Evolutionary conservation across 2,888 invertebrate species (phyloP), one percentile per base, ranked within the genome.

Genomic region (Bugulina stolonifera): DNA sequence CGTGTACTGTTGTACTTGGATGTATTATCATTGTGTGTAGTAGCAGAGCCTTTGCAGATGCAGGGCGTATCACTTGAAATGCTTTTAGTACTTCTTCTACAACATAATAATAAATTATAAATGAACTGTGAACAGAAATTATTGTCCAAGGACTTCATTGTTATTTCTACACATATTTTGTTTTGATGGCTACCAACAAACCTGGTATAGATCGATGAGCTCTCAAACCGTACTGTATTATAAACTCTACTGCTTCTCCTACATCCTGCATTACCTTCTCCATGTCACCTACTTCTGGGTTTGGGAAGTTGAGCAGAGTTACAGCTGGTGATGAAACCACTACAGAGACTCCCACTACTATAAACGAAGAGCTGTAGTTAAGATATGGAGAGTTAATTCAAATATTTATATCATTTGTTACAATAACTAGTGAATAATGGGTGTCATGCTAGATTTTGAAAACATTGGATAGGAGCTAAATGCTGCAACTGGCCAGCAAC

Each of bases 241-340:
- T 64, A 32, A 64, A 64, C 34, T 27, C 64, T 18, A 64, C 64
- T 14, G 64, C 32, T n/a, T 64, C 64, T 32, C 29, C 64, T 32
- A 64, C 32, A 3, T 64, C 64, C 14, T 64, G 2, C 5, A 32
- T 34, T 64, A 64, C 27, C n/a, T 64, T 1, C 34, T 64, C 64
- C 64, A 64, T 64, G 32, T 32, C 32, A n/a, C 64, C 64, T 14
- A 64, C 64, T 14, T 14, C 32, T 14, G 27, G 25, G 32, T 64
- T 64, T 22, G 64, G 64, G 34, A 64, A 64, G 29, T 27, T 64
- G 29, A 64, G 22, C 32, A 64, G 14, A 2, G 27, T 64, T 10
- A 27, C 32, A 10, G 27, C 29, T 18, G 64, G 34, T 43, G 43
- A 43, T 5, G 10, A 43, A 43, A 43, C 43, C 5, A 18, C 5